Evolutionary conservation across 2,797 vertebrate species (phyloP).

Genomic region (Yasuhikotakia modesta): DNA sequence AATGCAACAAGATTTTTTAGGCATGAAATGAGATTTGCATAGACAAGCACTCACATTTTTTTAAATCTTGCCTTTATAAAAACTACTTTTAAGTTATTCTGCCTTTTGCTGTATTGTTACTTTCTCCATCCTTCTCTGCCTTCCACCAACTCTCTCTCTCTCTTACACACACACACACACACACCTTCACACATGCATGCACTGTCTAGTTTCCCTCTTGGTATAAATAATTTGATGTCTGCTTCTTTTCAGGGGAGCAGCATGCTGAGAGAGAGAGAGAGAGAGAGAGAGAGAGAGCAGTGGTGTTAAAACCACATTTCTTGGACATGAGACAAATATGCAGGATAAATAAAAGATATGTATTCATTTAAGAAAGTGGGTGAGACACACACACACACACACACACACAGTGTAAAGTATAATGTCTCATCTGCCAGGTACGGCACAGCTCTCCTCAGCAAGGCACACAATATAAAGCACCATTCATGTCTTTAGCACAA

Average conservation of each 20-base stretch:
- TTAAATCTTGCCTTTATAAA: no score
- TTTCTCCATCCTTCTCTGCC: slow-evolving; percentile 9
- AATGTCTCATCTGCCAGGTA: background rate
- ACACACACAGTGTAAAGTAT: background rate
- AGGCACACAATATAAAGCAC: background rate
- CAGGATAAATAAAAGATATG: slow-evolving; percentile 53
- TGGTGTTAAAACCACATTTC: slow-evolving; percentile 47
- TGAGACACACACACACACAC: background rate
- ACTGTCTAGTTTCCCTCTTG: slow-evolving; percentile 6
- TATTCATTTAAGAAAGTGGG: slow-evolving; percentile 49
- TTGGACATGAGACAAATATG: slow-evolving; percentile 27
- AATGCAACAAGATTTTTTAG: no score
- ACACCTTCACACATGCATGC: slow-evolving; percentile 15
- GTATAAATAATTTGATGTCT: slow-evolving; percentile 11
- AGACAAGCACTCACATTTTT: no score
- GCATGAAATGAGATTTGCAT: no score
- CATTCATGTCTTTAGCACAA: background rate
- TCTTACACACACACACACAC: slow-evolving; percentile 2
- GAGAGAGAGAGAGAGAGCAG: background rate
- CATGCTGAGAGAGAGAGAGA: background rate
- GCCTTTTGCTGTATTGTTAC: background rate
- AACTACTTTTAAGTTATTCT: no score
- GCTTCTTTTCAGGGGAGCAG: slow-evolving; percentile 32
- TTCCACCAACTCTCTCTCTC: background rate
- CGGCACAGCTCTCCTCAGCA: background rate